A percentile compares a stretch with the other conserved stretches of the same genome.
phyloP scores from a whole-genome alignment of 2,888 invertebrate species.

The Platynereis dumerilii region DNA sequence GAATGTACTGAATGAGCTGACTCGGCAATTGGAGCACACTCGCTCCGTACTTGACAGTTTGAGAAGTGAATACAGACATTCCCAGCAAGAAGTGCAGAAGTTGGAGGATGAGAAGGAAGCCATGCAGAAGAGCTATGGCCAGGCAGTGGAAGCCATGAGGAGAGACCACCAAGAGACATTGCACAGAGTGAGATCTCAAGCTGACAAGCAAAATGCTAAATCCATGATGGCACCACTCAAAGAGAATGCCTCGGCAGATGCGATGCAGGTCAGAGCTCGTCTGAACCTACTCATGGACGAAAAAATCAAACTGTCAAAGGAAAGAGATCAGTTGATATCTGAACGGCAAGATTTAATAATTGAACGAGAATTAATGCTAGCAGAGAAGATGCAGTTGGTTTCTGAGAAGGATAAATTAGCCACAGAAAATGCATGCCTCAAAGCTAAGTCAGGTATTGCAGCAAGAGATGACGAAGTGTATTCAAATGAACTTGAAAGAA shows the following conservation, averaged over 20 bases:
- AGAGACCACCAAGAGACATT: conserved; percentile 11
- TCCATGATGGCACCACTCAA: neutral
- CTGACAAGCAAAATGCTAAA: conserved; percentile 3
- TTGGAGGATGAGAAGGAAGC: conserved; percentile 8
- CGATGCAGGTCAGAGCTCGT: conserved; percentile 2
- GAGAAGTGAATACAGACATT: conserved; percentile 2
- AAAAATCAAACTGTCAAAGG: neutral
- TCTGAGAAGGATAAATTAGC: conserved; percentile 4
- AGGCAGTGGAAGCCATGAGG: conserved; percentile 7
- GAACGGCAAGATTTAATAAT: neutral
- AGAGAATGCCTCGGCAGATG: neutral
- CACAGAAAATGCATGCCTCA: conserved; percentile 4
- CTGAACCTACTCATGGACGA: conserved; percentile 1
- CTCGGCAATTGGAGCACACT: neutral
- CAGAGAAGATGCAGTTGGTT: conserved; percentile 10
- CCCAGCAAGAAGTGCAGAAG: neutral
- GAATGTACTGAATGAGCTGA: neutral
- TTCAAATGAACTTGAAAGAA: no score
- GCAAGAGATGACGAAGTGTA: no score
- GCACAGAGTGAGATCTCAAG: neutral
- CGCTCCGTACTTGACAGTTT: neutral
- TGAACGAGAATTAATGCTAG: neutral
- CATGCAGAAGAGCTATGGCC: conserved; percentile 15
- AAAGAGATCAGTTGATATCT: neutral
- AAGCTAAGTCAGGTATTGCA: no score